Percentiles rank a stretch among this genome's conserved stretches.
phyloP scores from a whole-genome alignment of 1,140 invertebrate species.

The Megathymus violae region DNA sequence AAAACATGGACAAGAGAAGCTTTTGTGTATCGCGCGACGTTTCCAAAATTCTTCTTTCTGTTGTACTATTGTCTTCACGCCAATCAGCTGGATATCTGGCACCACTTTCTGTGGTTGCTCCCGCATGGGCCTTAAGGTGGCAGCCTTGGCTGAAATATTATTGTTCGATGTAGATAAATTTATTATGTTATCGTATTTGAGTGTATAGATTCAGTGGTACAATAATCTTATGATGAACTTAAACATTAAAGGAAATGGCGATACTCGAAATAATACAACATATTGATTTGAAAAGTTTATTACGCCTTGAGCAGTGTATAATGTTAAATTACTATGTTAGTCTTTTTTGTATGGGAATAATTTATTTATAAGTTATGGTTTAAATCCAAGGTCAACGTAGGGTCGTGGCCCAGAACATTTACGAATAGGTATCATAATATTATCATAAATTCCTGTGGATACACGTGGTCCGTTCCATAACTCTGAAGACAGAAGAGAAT shows the following conservation, averaged over 20 bases:
- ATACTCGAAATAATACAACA: not conserved
- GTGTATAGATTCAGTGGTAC: too few relatives aligned
- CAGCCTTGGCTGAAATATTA: slow-evolving; percentile 30
- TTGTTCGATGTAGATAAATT: slow-evolving; percentile 13
- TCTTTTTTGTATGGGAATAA: not conserved
- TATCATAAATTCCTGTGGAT: not conserved
- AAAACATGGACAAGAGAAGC: slow-evolving; percentile 39
- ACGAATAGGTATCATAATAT: not conserved
- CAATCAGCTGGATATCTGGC: slow-evolving; percentile 10
- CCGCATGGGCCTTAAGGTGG: slow-evolving; percentile 21
- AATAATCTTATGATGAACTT: too few relatives aligned
- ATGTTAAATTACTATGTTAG: not conserved
- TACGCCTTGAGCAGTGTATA: not conserved
- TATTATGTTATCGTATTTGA: not conserved
- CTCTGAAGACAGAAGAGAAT: slow-evolving; percentile 4
- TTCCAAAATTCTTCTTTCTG: slow-evolving; percentile 8
- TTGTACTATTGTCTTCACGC: slow-evolving; percentile 16
- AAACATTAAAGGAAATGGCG: too few relatives aligned
- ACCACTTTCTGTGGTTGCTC: slow-evolving; percentile 23
- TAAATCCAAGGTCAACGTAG: slow-evolving; percentile 7
- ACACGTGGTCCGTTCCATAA: slow-evolving; percentile 9
- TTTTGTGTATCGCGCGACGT: slow-evolving; percentile 7
- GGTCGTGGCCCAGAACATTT: slow-evolving; percentile 6
- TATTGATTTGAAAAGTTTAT: not conserved
- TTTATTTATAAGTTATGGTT: slow-evolving; percentile 24